phyloP scores from a whole-genome alignment of 2,113 vertebrate species.

The Oxyura jamaicensis region DNA sequence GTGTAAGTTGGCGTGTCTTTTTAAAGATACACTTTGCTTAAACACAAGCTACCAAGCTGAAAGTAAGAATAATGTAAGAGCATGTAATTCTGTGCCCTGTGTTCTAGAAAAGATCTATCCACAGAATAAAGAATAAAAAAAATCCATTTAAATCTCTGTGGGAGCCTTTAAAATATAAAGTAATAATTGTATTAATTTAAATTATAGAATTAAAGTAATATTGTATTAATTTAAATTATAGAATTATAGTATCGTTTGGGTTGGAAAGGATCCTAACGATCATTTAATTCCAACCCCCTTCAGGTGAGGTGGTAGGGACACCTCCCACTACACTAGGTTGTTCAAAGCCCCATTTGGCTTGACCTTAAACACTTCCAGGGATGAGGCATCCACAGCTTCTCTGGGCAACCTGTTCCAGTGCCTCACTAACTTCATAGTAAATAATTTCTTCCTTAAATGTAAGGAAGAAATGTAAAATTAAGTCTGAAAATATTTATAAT shows the following conservation, averaged over 20 bases:
- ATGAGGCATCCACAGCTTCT: too few species aligned
- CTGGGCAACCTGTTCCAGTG: too few species aligned
- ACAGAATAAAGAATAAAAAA: background rate
- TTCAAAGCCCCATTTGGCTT: too few species aligned
- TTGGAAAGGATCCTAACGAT: too few species aligned
- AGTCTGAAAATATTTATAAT: background rate
- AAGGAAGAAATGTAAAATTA: too few species aligned
- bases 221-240: background rate
- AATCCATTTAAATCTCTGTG: background rate
- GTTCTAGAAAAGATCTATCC: background rate
- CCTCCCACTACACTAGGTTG: too few species aligned
- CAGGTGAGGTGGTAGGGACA: too few species aligned
- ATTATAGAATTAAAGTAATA: background rate
- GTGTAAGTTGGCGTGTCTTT: background rate
- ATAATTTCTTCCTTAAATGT: background rate
- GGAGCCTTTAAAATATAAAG: background rate
- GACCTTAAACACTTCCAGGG: too few species aligned
- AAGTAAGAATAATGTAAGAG: background rate
- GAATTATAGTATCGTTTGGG: too few species aligned
- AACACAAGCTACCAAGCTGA: background rate
- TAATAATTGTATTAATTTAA: background rate
- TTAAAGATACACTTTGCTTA: background rate
- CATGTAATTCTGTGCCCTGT: background rate
- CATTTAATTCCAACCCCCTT: too few species aligned
- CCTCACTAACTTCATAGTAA: too few species aligned